Conservation (phyloP, 1,140 invertebrate genomes). For the Drosophila obscura region DNA sequence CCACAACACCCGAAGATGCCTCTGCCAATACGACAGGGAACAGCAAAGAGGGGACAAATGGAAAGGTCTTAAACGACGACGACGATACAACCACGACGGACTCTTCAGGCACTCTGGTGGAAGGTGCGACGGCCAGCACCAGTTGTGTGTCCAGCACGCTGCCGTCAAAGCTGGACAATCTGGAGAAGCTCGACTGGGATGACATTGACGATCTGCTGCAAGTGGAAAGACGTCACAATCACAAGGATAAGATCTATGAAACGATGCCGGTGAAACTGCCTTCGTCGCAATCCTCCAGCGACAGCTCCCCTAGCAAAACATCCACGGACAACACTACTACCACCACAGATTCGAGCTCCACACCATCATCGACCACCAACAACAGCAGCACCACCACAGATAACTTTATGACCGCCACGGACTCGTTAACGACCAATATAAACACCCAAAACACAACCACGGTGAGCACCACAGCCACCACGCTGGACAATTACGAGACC, state of each 20-base stretch:
- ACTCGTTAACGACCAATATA: slow-evolving; percentile 65
- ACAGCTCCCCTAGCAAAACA: slow-evolving; percentile 75
- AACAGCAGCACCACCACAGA: slow-evolving; percentile 64
- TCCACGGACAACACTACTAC: slow-evolving; percentile 59
- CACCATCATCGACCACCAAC: slow-evolving; percentile 46
- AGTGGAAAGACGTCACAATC: slow-evolving; percentile 87
- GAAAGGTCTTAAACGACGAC: slow-evolving; percentile 51
- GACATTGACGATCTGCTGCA: slow-evolving; percentile 89
- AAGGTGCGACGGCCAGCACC: slow-evolving; percentile 79
- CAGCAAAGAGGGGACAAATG: slow-evolving; percentile 82
- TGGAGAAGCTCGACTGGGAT: slow-evolving; percentile 87
- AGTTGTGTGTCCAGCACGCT: slow-evolving; percentile 87
- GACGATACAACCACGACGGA: slow-evolving; percentile 70
- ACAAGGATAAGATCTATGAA: slow-evolving; percentile 88
- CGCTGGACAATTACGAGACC: slow-evolving; percentile 73
- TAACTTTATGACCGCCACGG: slow-evolving; percentile 81
- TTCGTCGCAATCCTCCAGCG: slow-evolving; percentile 84
- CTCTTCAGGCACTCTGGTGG: slow-evolving; percentile 61
- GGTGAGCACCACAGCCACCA: slow-evolving; percentile 59
- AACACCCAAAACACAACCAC: slow-evolving; percentile 72
- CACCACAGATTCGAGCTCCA: slow-evolving; percentile 49
- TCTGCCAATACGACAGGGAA: slow-evolving; percentile 86
- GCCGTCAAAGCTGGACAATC: slow-evolving; percentile 88
- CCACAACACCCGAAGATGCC: slow-evolving; percentile 81
- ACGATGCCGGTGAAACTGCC: slow-evolving; percentile 89